A percentile compares a stretch with the other conserved stretches of the same genome.
phyloP scores from a whole-genome alignment of 1,140 invertebrate genomes.

The Drosophila auraria region DNA sequence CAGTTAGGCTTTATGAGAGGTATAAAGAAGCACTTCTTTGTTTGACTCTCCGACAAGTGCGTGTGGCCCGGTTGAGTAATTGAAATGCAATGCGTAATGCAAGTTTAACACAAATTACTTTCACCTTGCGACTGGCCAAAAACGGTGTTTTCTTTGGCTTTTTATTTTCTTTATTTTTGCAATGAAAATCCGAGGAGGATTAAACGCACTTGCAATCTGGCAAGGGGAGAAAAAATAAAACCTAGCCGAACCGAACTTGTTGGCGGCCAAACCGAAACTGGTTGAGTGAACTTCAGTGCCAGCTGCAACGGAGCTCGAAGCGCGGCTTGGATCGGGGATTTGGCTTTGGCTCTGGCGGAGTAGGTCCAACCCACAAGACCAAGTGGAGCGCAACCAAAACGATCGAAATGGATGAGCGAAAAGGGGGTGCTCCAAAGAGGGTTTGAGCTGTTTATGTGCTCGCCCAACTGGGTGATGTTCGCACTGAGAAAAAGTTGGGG shows the following conservation, averaged over 20 bases:
- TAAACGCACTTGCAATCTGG: constrained; percentile 7
- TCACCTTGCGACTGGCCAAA: constrained; percentile 42
- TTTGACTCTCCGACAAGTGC: constrained; percentile 3
- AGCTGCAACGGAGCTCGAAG: constrained; percentile 42
- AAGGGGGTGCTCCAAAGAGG: background rate
- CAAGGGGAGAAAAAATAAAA: background rate
- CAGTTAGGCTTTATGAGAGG: background rate
- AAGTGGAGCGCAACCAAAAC: constrained; percentile 66
- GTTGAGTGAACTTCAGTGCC: constrained; percentile 69
- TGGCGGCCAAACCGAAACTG: constrained; percentile 68
- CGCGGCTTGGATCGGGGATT: constrained; percentile 17
- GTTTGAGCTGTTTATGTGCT: background rate
- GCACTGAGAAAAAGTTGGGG: background rate
- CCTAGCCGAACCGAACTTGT: constrained; percentile 63
- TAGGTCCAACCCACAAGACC: constrained; percentile 41
- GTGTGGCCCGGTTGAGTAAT: constrained; percentile 29
- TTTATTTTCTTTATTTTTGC: constrained; percentile 1
- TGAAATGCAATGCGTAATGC: constrained; percentile 45
- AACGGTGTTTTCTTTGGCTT: constrained; percentile 22
- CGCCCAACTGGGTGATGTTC: constrained; percentile 7
- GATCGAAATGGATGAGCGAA: constrained; percentile 4
- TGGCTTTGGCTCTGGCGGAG: constrained; percentile 23
- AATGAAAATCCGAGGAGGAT: constrained; percentile 10
- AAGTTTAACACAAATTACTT: constrained; percentile 45
- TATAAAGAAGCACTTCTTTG: constrained; percentile 2